Conservation (phyloP, 2,113 vertebrate genomes). For the Heterotilapia buettikoferi region DNA sequence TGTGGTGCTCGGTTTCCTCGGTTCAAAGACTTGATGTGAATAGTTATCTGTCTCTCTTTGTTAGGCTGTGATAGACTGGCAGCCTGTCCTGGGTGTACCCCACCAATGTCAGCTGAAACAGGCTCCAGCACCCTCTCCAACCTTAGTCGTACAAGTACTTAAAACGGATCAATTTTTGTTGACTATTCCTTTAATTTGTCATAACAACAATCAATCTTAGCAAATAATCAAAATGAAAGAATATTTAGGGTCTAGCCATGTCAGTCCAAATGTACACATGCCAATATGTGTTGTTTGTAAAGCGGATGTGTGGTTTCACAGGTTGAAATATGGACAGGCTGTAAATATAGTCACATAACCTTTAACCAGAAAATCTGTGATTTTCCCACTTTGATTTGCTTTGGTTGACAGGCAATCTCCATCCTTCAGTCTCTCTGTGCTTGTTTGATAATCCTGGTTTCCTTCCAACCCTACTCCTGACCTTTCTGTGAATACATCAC, state of each 20-base stretch:
- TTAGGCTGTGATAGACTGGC: not conserved
- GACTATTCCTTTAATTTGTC: not conserved
- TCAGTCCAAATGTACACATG: not conserved
- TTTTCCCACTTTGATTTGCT: not conserved
- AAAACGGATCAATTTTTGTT: not conserved
- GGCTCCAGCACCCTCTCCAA: not conserved
- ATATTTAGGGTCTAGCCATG: not conserved
- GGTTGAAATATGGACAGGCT: not conserved
- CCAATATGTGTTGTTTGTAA: not conserved
- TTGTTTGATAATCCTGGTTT: conserved; percentile 13
- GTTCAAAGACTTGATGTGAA: not conserved
- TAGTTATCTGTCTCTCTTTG: not conserved
- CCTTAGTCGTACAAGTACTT: not conserved
- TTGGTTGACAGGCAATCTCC: not conserved
- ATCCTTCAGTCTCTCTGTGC: not conserved
- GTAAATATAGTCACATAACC: not conserved
- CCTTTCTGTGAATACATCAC: conserved; percentile 53
- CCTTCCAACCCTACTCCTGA: conserved; percentile 6
- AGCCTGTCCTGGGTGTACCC: not conserved
- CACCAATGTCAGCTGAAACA: not conserved
- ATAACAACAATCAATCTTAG: not conserved
- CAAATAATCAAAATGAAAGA: not conserved
- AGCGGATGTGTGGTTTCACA: not conserved
- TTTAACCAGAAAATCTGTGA: not conserved
- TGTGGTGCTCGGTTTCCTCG: not conserved